Evolutionary conservation across 2,113 vertebrate species (phyloP).

Genomic region (Asarcornis scutulata): DNA sequence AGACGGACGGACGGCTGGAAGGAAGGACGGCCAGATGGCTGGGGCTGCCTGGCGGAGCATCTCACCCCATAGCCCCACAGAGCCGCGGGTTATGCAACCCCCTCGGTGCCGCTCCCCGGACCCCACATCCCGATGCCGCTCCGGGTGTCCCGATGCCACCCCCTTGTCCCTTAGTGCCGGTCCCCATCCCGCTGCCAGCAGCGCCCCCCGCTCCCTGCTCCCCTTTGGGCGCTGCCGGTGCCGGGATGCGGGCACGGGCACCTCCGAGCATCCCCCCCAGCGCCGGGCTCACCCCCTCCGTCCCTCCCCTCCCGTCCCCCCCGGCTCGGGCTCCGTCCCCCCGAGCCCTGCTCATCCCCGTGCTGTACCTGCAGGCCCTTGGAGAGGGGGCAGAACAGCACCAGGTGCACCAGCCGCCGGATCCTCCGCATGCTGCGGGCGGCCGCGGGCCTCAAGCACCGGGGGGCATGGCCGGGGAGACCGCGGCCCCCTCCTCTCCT

Average conservation of each 20-base stretch:
- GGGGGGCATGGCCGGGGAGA: neutral
- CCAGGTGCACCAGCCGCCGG: slow-evolving; percentile 86
- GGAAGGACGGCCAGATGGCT: neutral
- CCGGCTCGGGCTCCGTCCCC: neutral
- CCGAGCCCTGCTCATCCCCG: neutral
- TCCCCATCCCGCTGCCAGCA: neutral
- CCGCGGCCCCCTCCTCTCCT: neutral
- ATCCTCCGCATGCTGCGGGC: slow-evolving; percentile 84
- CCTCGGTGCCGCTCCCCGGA: neutral
- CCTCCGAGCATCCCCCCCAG: neutral
- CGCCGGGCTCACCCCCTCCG: neutral
- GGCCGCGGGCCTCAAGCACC: neutral
- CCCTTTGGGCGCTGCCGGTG: slow-evolving; percentile 34
- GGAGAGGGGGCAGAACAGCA: slow-evolving; percentile 89
- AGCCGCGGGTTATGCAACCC: neutral
- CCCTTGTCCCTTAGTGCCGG: too few relatives aligned
- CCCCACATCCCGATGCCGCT: neutral
- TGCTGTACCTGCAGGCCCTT: slow-evolving; percentile 87
- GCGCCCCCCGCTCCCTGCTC: neutral
- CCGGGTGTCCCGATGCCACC: neutral
- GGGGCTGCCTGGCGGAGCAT: neutral
- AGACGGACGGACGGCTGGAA: neutral
- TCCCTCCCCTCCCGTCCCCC: neutral
- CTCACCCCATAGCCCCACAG: neutral
- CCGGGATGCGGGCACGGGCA: neutral